Base-by-base conservation (phyloP, 2,797 vertebrate genomes). In the Clamator glandarius region DNA sequence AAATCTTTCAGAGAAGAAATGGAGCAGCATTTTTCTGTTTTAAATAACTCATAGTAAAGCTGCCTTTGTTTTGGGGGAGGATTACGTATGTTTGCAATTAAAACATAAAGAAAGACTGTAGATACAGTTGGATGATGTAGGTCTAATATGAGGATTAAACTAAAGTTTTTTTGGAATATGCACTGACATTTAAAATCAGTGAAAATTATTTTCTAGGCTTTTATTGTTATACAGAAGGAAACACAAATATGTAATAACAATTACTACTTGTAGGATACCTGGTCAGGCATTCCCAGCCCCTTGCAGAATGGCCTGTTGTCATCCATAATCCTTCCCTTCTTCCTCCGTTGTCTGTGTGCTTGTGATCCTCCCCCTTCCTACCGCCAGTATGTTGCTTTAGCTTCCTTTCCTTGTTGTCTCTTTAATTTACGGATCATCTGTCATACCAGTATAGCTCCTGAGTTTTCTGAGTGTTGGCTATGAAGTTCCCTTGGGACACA, bases 361-460 rank as follows among this genome's bases (percentile, higher is more conserved):
- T 39, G 26, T 91, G 33, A 39, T 74, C 31, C 44, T 83, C 54
- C 50, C 15, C 7, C n/a, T 69, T 14, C 39, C 12, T 26, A 36
- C 26, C 35, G 46, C 58, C 36, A 41, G 9, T 42, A 19, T 41
- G 58, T 78, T 74, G 8, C 36, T 80, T 36, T 50, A 64, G 15
- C 1, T 0, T 68, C 12, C 19, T 63, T 70, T 10, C 25, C 21
- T 15, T 69, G 0, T 36, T 36, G 33, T 84, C 28, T 6, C 2
- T 42, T 78, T 46, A 31, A 51, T 92, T 79, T 87, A 42, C 12
- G 11, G 55, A 25, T 66, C 8, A 5, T 55, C 46, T 82, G 13
- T 67, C 17, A 18, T 51, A 15, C 0, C 69, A 69, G 6, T 77
- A 25, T 48, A 54, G 57, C 54, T 77, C 23, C 9, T 77, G 18